Conservation (phyloP, 2,797 vertebrate species). For the Rhabdophis nuchalis region DNA sequence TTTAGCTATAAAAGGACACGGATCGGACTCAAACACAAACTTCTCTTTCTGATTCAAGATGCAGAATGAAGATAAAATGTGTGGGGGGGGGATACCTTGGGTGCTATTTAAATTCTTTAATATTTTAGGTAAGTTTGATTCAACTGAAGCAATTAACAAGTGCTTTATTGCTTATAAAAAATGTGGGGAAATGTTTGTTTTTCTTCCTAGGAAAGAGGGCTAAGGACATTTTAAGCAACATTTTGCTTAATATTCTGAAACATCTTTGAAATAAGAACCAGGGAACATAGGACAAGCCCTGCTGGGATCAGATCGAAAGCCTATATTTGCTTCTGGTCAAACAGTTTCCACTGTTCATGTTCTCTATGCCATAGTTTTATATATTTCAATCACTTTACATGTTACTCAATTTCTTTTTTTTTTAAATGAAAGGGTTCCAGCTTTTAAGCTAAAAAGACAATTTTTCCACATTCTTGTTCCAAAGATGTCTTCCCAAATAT, state of each 20-base stretch:
- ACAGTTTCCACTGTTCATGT: not conserved
- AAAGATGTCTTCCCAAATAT: not conserved
- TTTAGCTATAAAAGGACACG: constrained; percentile 5
- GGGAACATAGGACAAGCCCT: no score
- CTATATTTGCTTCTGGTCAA: not conserved
- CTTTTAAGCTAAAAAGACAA: not conserved
- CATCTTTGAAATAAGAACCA: not conserved
- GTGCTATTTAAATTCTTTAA: constrained; percentile 27
- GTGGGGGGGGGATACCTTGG: not conserved
- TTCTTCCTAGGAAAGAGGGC: constrained; percentile 3
- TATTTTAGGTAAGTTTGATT: constrained; percentile 34
- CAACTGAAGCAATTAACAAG: constrained; percentile 23
- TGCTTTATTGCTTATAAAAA: constrained; percentile 33
- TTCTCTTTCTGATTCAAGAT: not conserved
- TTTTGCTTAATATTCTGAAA: not conserved
- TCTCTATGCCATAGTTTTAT: not conserved
- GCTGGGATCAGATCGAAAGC: not conserved
- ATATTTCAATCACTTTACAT: not conserved
- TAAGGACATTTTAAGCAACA: constrained; percentile 1
- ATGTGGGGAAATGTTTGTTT: not conserved
- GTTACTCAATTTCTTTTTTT: not conserved
- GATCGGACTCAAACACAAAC: not conserved
- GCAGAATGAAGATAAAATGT: not conserved
- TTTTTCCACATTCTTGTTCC: not conserved
- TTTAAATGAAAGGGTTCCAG: not conserved